Conservation (phyloP, 1,140 invertebrate genomes). For the Macrotrachela quadricornifera region DNA sequence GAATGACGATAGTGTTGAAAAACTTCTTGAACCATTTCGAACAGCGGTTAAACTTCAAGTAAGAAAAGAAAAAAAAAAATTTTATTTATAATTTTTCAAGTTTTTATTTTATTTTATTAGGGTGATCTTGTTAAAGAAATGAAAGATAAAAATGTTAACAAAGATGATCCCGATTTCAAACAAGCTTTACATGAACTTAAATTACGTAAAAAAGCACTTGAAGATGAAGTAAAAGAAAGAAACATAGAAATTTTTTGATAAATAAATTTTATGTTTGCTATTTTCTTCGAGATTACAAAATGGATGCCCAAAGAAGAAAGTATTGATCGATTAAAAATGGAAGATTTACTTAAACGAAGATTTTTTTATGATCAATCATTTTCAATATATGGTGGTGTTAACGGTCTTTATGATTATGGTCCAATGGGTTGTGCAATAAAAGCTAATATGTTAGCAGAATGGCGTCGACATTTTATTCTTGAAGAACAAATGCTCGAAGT, state of each 20-base stretch:
- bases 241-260: neutral
- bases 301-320: constrained; percentile 7
- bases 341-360: constrained; percentile 81
- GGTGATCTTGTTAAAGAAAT: constrained; percentile 7
- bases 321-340: constrained; percentile 36
- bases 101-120: no score
- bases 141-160: neutral
- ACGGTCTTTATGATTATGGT: constrained; percentile 83
- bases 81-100: no score
- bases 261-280: no score
- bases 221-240: constrained; percentile 4
- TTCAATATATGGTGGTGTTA: constrained; percentile 81
- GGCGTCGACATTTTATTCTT: constrained; percentile 86
- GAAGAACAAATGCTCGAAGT: constrained; percentile 98
- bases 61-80: neutral
- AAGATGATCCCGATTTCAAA: neutral
- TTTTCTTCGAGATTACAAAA: neutral
- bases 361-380: constrained; percentile 98
- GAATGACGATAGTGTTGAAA: neutral
- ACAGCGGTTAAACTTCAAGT: constrained; percentile 2
- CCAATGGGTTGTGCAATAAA: constrained; percentile 98
- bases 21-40: constrained; percentile 4
- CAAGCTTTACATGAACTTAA: constrained; percentile 4
- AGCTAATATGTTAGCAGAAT: constrained; percentile 69
- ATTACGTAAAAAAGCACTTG: constrained; percentile 1